Percentiles rank a stretch among this genome's conserved stretches.
Conservation (phyloP, 2,797 vertebrate species). For the Anguilla obscura region DNA sequence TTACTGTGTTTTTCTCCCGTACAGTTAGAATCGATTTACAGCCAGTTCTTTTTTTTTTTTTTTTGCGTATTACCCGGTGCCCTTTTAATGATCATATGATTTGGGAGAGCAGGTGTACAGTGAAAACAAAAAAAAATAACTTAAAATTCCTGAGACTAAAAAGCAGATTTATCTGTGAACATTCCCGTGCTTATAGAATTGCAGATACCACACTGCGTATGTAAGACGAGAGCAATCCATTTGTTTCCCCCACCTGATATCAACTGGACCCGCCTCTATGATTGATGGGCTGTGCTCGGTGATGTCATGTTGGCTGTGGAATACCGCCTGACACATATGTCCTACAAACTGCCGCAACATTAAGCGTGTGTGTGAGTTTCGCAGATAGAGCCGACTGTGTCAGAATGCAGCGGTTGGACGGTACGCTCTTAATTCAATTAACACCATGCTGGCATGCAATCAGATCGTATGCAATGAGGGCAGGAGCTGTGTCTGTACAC, state of each 20-base stretch:
- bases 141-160: not conserved
- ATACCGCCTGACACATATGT: not conserved
- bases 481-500: not conserved
- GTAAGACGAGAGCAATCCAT: slow-evolving; percentile 1
- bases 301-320: slow-evolving; percentile 14
- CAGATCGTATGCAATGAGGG: not conserved
- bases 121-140: not conserved
- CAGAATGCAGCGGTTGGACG: not conserved
- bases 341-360: not conserved
- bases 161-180: not conserved
- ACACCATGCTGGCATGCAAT: not conserved
- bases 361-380: not conserved
- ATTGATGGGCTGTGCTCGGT: not conserved
- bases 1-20: not conserved
- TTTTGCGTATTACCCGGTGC: not conserved
- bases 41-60: not conserved
- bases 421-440: slow-evolving; percentile 1
- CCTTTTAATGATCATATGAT: not conserved
- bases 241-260: slow-evolving; percentile 4
- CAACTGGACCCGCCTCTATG: not conserved
- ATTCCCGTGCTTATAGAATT: not conserved
- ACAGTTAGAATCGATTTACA: not conserved
- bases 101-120: not conserved
- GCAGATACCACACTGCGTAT: not conserved
- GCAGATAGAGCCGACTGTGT: not conserved